Base-by-base conservation (phyloP, 2,113 vertebrate genomes). In the Seriola dumerili region DNA sequence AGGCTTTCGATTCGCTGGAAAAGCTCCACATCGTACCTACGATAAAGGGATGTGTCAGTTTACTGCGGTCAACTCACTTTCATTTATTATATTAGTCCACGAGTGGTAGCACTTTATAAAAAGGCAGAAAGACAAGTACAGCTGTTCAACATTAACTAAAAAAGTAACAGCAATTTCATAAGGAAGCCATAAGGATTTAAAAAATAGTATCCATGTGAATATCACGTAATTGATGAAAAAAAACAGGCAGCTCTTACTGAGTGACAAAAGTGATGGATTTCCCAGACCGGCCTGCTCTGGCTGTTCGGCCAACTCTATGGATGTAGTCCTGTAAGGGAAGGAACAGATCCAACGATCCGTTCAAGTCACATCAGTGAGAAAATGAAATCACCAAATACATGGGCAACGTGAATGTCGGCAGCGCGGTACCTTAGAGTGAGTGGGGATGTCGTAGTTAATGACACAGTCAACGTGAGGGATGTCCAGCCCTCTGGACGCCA, bases 361-460 rank as follows among this genome's bases (percentile, higher is more conserved):
- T 68, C 0, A 80, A 23, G 23, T n/a, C 40, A 19, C 9, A 69
- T 5, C 23, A n/a, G 3, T 25, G 36, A 58, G 46, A 50, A 6
- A 4, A 29, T 2, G 0, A 14, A 69, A 32, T 19, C 8, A 8
- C 10, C 2, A 16, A 65, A 64, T 2, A 8, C 23, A n/a, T 0
- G n/a, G 38, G 2, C 8, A 48, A 2, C 0, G 3, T 8, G 29
- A 70, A 2, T 1, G 16, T 6, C 19, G 23, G 40, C 61, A 1
- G 5, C 1, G 0, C 0, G 0, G 58, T 85, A 99, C 98, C 97
- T 99, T 99, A 8, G 98, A 99, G 88, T 99, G 98, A 0, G 98
- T 99, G 62, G 98, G 98, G 93, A 99, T 99, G 95, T 99, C 98
- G 40, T 99, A 99, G 94, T 99, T 99, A 80, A 99, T 97, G 80